Evolutionary conservation across 2,888 invertebrate species (phyloP), one percentile per base, ranked within the genome.

Genomic region (Tachina lurida): DNA sequence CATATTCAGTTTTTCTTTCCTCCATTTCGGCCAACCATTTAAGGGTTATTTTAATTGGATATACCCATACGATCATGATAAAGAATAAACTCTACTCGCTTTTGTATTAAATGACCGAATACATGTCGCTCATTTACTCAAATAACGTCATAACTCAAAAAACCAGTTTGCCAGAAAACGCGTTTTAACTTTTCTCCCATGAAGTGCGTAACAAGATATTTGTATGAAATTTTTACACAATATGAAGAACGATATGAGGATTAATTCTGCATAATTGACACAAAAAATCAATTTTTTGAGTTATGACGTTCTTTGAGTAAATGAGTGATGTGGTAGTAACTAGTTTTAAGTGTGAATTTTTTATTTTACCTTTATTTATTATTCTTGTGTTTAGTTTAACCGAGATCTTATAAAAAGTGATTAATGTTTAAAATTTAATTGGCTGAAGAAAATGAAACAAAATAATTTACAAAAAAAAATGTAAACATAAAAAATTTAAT

Each of bases 31-130:
- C 15, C 71, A 56, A 39, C 81, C 81, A 81, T 83, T 83, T 83
- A 83, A 83, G 83, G 83, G 71, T 83, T 77, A 77, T 83, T 83
- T 83, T 83, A 83, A 83, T 83, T 83, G 83, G 83, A 83, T 83
- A 77, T 65, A 67, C 19, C 73, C 76, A 60, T 67, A 67, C 71
- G 83, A 83, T 83, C 83, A 73, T 71, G 83, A 83, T 83, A 83
- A 83, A 73, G 45, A 60, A 67, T 67, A 74, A 74, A 62, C 43
- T 74, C 31, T 56, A 77, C 65, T 77, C 43, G 71, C 52, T 67
- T 65, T 65, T 19, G 54, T 63, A 63, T 79, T 70, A 71, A 71
- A 62, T 71, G 70, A 45, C 45, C 78, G 71, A 70, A 70, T 70
- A 41, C 9, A 31, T 12, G 62, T n/a, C n/a, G n/a, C n/a, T n/a